Conservation (phyloP, 2,888 invertebrate species). For the Pammene fasciana region DNA sequence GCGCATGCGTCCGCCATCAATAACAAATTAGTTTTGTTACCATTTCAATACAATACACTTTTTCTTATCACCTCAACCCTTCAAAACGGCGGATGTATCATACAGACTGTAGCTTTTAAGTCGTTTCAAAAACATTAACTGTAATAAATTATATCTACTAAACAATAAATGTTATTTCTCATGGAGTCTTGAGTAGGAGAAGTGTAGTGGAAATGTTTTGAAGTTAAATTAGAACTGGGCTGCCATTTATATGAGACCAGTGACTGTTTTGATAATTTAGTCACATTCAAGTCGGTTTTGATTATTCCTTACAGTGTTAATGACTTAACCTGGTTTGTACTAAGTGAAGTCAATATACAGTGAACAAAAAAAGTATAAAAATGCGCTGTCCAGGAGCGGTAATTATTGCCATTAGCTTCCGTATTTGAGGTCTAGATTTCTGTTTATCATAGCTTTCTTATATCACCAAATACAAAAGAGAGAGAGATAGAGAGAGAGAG, state of each 20-base stretch:
- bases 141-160: constrained; percentile 25
- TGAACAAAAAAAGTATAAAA: too few species aligned
- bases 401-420: too few species aligned
- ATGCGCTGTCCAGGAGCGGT: too few species aligned
- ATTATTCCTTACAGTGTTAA: not conserved
- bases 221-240: constrained; percentile 21
- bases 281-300: not conserved
- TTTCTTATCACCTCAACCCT: constrained; percentile 27
- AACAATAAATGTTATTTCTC: constrained; percentile 36
- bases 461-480: too few species aligned
- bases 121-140: not conserved
- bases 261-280: constrained; percentile 2
- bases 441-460: too few species aligned
- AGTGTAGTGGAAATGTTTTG: constrained; percentile 29
- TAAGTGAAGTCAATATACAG: too few species aligned
- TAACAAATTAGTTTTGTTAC: constrained; percentile 78
- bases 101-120: not conserved
- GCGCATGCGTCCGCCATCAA: constrained; percentile 70
- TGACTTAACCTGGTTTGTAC: not conserved
- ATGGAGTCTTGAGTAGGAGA: constrained; percentile 10
- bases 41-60: constrained; percentile 51
- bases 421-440: too few species aligned
- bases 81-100: constrained; percentile 10
- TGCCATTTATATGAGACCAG: constrained; percentile 12
- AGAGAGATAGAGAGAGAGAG: too few species aligned